Evolutionary conservation across 1,140 invertebrate genomes (phyloP), one percentile per base, ranked within the genome.

Genomic region (Halesus radiatus): DNA sequence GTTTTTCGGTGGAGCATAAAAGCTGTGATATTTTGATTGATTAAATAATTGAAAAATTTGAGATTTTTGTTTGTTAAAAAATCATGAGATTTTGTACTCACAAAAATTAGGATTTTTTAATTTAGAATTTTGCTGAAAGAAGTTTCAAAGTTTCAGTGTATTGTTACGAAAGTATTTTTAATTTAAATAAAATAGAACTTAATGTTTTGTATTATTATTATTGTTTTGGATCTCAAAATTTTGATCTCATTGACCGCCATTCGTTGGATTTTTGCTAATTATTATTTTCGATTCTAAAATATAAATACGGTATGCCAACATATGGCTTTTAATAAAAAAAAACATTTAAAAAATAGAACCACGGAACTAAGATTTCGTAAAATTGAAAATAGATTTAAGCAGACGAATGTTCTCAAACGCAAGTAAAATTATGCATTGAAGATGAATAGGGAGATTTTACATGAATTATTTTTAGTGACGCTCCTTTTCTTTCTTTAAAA

Each of bases 21-120:
- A 79, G 75, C 81, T 83, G 81, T 83, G 81, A 83, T 83, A 78
- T 80, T 78, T 70, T 80, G 78, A 84, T 88, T 10, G 37, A 10
- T 45, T 45, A 45, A 13, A 45, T 45, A 88, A 88, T 87, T 85
- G 29, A 85, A 77, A 87, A 85, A 88, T 86, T 86, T 87, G 87
- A 86, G 85, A 86, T 85, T 54, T 77, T 26, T 8, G 73, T 74
- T 64, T 53, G 13, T 23, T 23, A 84, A 84, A 85, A 85, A 85
- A 85, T 23, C 56, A 20, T 20, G 86, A 86, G 85, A 86, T 88
- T 87, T 84, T 82, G 77, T 68, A 76, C 75, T 45, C 37, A 45
- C 37, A 13, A 45, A 45, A 45, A 7, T 45, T 13, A 45, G 77
- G 80, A 79, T 82, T 79, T 74, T 76, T 81, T 56, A 76, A 60